Evolutionary conservation across 2,888 invertebrate species (phyloP), one percentile per base, ranked within the genome.

Genomic region (Endotricha flammealis): DNA sequence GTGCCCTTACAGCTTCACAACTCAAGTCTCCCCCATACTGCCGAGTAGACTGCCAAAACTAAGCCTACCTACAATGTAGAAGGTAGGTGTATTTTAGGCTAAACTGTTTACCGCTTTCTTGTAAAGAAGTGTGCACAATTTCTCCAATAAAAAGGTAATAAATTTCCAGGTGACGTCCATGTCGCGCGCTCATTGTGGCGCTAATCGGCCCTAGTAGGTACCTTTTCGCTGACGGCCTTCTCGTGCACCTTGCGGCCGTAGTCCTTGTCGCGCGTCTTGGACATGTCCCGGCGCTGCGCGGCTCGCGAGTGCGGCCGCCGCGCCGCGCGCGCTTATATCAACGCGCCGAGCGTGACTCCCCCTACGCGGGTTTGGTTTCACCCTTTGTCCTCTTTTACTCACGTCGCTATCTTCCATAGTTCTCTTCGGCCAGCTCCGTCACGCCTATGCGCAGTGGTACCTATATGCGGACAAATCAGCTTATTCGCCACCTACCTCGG

Each of bases 201-300:
- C n/a, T n/a, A n/a, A n/a, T n/a, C n/a, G n/a, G n/a, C n/a, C n/a
- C n/a, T n/a, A n/a, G n/a, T n/a, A n/a, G n/a, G n/a, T 50, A 77
- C 76, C 78, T 76, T 76, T 57, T 74, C 74, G 32, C 58, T 58
- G 54, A 64, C 65, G 37, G 65, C 61, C 49, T 71, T 71, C 46
- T 75, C 71, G 37, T 66, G 70, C 57, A 72, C 66, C 61, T 72
- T 76, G 38, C 74, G 58, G 37, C 53, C 61, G 58, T 60, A 66
- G 48, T 66, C 67, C 44, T 59, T 61, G 42, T 76, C 70, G 48
- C 74, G 69, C 17, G 69, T 66, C 42, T 61, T 59, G 39, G 57
- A 55, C 64, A 66, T 64, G 43, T 49, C n/a, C n/a, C 3, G 20
- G 20, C 20, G 16, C 6, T 3, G 16, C n/a, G 16, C 6, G 16